phyloP scores from a whole-genome alignment of 1,140 invertebrate genomes.

The Conus ventricosus region DNA sequence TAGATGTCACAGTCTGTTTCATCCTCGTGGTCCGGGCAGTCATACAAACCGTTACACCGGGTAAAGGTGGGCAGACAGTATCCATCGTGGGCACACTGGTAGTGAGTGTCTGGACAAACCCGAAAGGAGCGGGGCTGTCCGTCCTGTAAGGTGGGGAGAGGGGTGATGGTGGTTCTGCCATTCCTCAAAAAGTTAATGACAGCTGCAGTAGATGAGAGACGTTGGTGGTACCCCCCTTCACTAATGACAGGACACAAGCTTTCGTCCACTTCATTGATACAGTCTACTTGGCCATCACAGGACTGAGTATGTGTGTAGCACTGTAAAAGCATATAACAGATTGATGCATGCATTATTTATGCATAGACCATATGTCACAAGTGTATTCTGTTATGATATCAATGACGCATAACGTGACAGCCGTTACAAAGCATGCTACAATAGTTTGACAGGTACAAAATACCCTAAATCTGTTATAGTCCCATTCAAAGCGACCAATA shows the following conservation, averaged over 20 bases:
- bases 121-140: neutral
- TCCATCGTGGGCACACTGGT: neutral
- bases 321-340: neutral
- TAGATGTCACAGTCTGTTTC: constrained; percentile 22
- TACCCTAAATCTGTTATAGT: too few species aligned
- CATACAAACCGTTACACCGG: constrained; percentile 20
- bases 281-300: neutral
- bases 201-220: too few species aligned
- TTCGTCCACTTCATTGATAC: neutral
- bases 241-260: neutral
- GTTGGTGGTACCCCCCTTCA: neutral
- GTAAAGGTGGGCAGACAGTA: constrained; percentile 18
- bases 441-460: too few species aligned
- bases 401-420: too few species aligned
- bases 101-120: constrained; percentile 16
- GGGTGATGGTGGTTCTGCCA: neutral
- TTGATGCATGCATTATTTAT: too few species aligned
- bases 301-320: neutral
- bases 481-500: too few species aligned
- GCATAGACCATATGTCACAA: too few species aligned
- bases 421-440: too few species aligned
- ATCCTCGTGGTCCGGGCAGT: constrained; percentile 24
- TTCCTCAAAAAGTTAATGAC: neutral
- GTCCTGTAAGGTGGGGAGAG: neutral
- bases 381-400: too few species aligned